Conservation (phyloP, 2,888 invertebrate genomes). For the Lepidonotus clava region DNA sequence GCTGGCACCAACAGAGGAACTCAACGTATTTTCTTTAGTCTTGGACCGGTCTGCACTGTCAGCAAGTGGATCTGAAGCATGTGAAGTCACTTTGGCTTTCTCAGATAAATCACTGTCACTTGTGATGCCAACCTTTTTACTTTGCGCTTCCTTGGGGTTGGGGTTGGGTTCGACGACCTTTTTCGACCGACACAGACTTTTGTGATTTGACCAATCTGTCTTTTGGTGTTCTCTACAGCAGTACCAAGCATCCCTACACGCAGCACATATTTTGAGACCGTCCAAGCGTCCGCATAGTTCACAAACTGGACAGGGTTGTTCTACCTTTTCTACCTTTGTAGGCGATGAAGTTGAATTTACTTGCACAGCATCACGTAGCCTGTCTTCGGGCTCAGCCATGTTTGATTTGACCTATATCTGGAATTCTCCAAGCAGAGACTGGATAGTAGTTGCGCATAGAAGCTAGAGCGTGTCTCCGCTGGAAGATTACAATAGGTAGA, state of each 20-base stretch:
- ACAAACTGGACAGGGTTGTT: conserved; percentile 64
- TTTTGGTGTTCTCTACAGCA: conserved; percentile 77
- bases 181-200: conserved; percentile 65
- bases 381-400: not conserved
- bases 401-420: not conserved
- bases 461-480: too few species aligned
- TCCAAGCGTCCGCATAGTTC: conserved; percentile 73
- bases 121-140: too few species aligned
- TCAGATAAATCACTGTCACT: too few species aligned
- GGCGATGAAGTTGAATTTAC: not conserved
- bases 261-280: conserved; percentile 73
- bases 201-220: conserved; percentile 75
- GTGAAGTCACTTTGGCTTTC: too few species aligned
- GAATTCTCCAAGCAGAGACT: not conserved
- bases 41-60: too few species aligned
- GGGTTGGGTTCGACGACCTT: too few species aligned
- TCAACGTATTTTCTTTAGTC: too few species aligned
- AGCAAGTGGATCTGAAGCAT: too few species aligned
- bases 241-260: conserved; percentile 74
- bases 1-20: not conserved
- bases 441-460: too few species aligned
- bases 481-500: too few species aligned
- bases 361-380: not conserved
- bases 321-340: not conserved
- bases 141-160: too few species aligned